phyloP scores from a whole-genome alignment of 2,797 vertebrate genomes.

The Natrix natrix region DNA sequence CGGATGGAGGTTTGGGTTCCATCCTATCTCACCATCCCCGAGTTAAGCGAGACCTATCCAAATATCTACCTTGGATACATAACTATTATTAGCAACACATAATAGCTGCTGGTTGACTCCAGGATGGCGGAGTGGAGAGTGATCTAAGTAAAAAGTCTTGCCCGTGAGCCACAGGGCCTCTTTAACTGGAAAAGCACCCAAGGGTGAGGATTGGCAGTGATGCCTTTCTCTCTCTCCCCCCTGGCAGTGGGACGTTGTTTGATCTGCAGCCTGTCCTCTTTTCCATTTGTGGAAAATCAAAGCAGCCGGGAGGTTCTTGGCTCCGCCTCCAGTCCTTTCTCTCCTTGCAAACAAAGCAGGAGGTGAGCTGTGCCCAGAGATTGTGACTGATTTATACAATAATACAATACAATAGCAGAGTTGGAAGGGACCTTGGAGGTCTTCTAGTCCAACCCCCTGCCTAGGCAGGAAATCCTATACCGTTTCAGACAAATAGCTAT shows the following conservation, averaged over 20 bases:
- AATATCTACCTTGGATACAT: background rate
- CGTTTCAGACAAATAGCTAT: too few species aligned
- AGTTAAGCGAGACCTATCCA: background rate
- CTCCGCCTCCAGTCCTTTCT: background rate
- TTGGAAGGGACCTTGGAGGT: too few species aligned
- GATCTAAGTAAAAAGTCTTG: constrained; percentile 6
- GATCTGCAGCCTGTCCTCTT: background rate
- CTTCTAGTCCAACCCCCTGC: too few species aligned
- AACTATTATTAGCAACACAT: background rate
- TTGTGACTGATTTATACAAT: too few species aligned
- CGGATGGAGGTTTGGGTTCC: background rate
- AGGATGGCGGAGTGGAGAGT: background rate
- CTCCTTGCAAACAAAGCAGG: too few species aligned
- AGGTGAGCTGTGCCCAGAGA: background rate
- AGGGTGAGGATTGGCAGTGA: constrained; percentile 1
- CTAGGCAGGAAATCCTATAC: too few species aligned
- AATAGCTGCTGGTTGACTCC: background rate
- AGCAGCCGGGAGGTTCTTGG: background rate
- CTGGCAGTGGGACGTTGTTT: background rate
- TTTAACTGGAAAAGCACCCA: background rate
- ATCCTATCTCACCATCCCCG: background rate
- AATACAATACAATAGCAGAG: too few species aligned
- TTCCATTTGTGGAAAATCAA: background rate
- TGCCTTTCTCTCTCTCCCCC: background rate
- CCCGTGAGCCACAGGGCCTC: background rate